These are phyloP conservation scores for Sympetrum striolatum DNA, from an alignment of 2,888 invertebrate species.

Conservation along the genomic window DNA sequence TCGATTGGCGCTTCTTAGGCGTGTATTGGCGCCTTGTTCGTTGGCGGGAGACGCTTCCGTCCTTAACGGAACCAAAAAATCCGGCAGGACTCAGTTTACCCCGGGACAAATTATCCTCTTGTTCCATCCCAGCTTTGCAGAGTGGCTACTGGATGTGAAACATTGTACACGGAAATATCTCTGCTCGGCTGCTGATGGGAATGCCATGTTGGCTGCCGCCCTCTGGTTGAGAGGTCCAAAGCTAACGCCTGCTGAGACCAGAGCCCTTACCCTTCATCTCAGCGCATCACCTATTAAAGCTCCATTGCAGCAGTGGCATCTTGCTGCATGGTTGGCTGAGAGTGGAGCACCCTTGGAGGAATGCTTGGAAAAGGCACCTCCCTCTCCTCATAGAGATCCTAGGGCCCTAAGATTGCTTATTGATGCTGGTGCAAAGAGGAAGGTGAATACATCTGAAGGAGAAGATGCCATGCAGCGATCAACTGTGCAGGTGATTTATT, in stretches of 20 bases:
- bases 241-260: conserved; percentile 57
- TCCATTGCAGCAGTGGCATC: conserved; percentile 65
- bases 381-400: conserved; percentile 64
- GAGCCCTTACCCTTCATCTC: conserved; percentile 61
- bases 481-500: neutral
- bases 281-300: conserved; percentile 53
- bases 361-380: conserved; percentile 57
- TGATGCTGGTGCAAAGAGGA: conserved; percentile 73
- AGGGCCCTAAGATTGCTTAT: conserved; percentile 75
- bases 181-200: conserved; percentile 86
- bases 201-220: conserved; percentile 82
- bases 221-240: conserved; percentile 66
- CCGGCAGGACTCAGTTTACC: conserved; percentile 6
- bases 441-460: conserved; percentile 51
- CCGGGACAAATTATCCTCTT: conserved; percentile 60
- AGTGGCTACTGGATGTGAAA: conserved; percentile 96
- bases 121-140: conserved; percentile 94
- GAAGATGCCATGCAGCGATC: conserved; percentile 30
- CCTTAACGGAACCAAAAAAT: conserved; percentile 25
- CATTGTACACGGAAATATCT: conserved; percentile 95
- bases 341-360: conserved; percentile 70
- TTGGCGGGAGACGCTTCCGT: conserved; percentile 48
- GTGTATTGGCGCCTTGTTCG: conserved; percentile 62
- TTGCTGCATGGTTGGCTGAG: conserved; percentile 79
- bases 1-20: conserved; percentile 75